Evolutionary conservation across 2,113 vertebrate genomes (phyloP), one percentile per base, ranked within the genome.

Genomic region (Podarcis muralis): DNA sequence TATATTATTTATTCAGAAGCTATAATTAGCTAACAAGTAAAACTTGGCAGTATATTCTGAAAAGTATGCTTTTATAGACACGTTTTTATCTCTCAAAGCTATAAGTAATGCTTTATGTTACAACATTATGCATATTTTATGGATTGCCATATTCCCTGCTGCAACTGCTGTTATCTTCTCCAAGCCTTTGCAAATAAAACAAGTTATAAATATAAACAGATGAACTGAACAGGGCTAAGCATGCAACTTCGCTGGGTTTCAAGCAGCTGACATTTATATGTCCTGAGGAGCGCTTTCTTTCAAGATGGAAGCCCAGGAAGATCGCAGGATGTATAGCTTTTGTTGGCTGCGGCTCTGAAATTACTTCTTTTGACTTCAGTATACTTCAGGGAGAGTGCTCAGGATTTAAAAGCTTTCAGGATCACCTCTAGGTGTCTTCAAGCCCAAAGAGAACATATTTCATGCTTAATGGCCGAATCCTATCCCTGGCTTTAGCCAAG

Each of bases 41-140:
- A 82, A 12, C 35, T 27, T 32, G 76, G 65, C 25, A 7, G 37
- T 53, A 53, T 53, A 69, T 68, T 77, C 81, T 25, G 15, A 77
- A 66, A 86, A 69, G 77, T 78, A 32, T 32, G 62, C 69, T 86
- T 85, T 86, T 32, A 86, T 65, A 48, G 76, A 25, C 65, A 69
- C 40, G 69, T 86, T 79, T 69, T 68, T 69, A 86, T 79, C 85
- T 79, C 76, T 32, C 62, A 35, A 30, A 7, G 71, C 76, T 69
- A 79, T 79, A 69, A 69, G 62, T 86, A 86, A 79, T 68, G 32
- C 12, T 79, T 69, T 79, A 69, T 53, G 65, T 53, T 86, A 30
- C 85, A 48, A 13, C 48, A 27, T 32, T 53, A 79, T 79, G 62
- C 62, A 69, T 86, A 69, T 86, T 86, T 86, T 79, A 86, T 86